Evolutionary conservation across 2,888 invertebrate species (phyloP).

Genomic region (Cryptus viduatorius): DNA sequence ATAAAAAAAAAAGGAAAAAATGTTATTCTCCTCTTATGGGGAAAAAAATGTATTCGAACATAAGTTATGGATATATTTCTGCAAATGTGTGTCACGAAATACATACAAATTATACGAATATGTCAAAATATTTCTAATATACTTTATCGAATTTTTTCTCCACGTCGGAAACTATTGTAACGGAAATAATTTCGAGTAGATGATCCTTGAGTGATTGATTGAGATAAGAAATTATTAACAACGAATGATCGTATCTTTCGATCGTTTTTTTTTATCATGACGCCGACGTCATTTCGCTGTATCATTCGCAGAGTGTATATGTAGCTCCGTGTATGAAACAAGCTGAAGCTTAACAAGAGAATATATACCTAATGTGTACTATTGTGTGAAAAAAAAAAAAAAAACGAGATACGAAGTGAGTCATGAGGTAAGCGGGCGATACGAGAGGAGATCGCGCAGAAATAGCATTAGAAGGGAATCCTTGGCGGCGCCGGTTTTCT

Average conservation of each 20-base stretch:
- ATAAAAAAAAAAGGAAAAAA: too few species aligned
- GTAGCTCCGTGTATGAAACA: slow-evolving; percentile 28
- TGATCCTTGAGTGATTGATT: slow-evolving; percentile 6
- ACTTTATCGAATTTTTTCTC: too few species aligned
- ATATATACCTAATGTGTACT: background rate
- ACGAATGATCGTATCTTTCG: slow-evolving; percentile 14
- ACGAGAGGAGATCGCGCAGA: slow-evolving; percentile 59
- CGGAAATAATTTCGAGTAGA: background rate
- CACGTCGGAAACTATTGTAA: background rate
- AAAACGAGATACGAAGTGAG: slow-evolving; percentile 61
- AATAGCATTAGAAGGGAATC: slow-evolving; percentile 66
- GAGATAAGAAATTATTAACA: slow-evolving; percentile 11
- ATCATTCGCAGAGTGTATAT: slow-evolving; percentile 20
- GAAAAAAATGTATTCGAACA: too few species aligned
- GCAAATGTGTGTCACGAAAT: too few species aligned
- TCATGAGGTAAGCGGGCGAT: slow-evolving; percentile 52
- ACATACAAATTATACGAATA: too few species aligned
- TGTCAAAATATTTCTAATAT: too few species aligned
- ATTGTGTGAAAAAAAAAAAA: slow-evolving; percentile 23
- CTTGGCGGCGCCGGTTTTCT: slow-evolving; percentile 63
- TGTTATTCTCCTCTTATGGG: too few species aligned
- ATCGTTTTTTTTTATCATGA: slow-evolving; percentile 46
- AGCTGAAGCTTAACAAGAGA: slow-evolving; percentile 17
- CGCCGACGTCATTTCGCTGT: slow-evolving; percentile 46
- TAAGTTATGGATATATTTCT: too few species aligned